Conservation (phyloP, 1,140 invertebrate species). For the Parapsyche elsis region DNA sequence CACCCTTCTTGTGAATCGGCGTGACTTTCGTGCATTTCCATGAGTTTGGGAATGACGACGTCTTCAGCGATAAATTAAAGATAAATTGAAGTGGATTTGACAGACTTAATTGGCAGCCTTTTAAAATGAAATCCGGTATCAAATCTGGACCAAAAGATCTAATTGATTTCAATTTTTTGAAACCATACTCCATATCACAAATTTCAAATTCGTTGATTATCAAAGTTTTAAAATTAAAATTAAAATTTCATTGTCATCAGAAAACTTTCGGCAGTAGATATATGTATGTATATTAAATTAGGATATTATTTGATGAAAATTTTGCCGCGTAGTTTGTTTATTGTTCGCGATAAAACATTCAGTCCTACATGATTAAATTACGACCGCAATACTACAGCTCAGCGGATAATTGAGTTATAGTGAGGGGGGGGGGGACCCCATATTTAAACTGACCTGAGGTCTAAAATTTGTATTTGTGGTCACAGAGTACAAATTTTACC, state of each 20-base stretch:
- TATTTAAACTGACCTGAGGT: conserved; percentile 10
- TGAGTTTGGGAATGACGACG: no score
- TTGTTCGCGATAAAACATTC: conserved; percentile 4
- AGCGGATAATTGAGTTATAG: conserved; percentile 31
- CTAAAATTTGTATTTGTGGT: conserved; percentile 11
- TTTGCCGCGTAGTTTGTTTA: not conserved
- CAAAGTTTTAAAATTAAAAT: no score
- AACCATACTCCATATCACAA: no score
- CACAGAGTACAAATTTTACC: conserved; percentile 1
- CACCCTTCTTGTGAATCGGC: no score
- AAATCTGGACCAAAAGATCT: no score
- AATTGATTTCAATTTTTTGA: no score
- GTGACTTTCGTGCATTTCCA: no score
- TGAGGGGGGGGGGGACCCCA: not conserved
- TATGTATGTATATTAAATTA: not conserved
- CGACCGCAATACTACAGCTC: not conserved
- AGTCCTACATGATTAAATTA: conserved; percentile 16
- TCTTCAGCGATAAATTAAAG: no score
- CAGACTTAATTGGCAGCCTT: no score
- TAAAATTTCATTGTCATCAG: not conserved
- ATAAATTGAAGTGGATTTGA: no score
- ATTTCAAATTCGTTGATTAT: no score
- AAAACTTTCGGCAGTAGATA: not conserved
- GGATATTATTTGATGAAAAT: not conserved
- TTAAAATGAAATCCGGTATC: no score